Percentiles rank a stretch among this genome's conserved stretches.
Conservation (phyloP, 2,797 vertebrate genomes). For the Glyptemys insculpta region DNA sequence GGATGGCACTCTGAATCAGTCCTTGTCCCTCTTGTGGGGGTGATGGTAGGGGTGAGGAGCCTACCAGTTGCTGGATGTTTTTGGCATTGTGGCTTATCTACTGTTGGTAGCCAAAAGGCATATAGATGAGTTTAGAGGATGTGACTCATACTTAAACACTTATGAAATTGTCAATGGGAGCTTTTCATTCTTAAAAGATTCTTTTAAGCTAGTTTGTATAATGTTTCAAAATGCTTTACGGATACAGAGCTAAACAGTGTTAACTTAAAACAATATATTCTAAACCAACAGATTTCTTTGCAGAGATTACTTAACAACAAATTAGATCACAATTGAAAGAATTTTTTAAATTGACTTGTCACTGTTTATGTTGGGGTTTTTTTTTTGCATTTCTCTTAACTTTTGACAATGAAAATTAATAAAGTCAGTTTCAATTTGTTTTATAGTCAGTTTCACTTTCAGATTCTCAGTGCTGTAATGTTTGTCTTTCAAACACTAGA, state of each 20-base stretch:
- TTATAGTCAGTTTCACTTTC: constrained; percentile 24
- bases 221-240: not conserved
- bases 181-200: not conserved
- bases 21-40: not conserved
- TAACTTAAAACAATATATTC: fast-evolving
- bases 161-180: not conserved
- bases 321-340: fast-evolving
- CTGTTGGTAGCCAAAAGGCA: not conserved
- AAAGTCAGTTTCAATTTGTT: not conserved
- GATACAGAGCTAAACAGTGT: not conserved
- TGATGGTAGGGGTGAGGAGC: not conserved
- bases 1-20: not conserved
- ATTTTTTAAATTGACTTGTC: not conserved
- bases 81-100: not conserved
- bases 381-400: not conserved
- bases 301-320: fast-evolving
- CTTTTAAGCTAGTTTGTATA: not conserved
- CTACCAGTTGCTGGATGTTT: not conserved
- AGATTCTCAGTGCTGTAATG: not conserved
- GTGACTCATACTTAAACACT: too few relatives aligned
- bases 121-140: not conserved
- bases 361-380: not conserved
- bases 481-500: not conserved
- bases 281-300: not conserved
- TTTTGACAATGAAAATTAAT: not conserved